phyloP scores from a whole-genome alignment of 23 tunicate genomes.

The Ascidia mentula region DNA sequence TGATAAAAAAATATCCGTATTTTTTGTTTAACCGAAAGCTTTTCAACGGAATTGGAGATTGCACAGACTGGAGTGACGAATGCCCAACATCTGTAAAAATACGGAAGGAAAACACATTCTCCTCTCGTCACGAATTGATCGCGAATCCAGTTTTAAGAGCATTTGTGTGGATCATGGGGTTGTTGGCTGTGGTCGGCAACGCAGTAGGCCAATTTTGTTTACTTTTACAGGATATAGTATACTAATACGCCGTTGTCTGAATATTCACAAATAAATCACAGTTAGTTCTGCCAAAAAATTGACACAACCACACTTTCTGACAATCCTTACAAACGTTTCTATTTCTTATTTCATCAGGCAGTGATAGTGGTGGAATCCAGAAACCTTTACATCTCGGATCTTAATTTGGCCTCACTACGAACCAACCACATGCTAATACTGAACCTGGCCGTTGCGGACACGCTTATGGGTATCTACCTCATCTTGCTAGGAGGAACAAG shows the following conservation, averaged over 20 bases:
- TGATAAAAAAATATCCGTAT: background rate
- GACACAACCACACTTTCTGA: no score
- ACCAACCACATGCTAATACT: conserved; percentile 1
- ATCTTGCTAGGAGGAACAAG: conserved; percentile 12
- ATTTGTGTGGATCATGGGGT: conserved; percentile 69
- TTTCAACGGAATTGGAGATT: conserved; percentile 32
- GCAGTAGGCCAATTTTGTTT: no score
- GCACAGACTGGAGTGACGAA: conserved; percentile 68
- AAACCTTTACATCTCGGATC: background rate
- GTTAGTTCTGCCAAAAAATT: no score
- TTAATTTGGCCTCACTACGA: background rate
- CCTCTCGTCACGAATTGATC: conserved; percentile 24
- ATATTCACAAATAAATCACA: no score
- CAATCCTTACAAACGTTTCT: no score
- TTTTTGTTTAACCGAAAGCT: conserved; percentile 3
- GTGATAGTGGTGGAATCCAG: background rate
- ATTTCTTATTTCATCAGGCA: no score
- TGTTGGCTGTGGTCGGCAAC: conserved; percentile 64
- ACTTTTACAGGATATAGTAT: no score
- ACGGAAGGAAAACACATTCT: background rate
- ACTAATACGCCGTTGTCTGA: no score
- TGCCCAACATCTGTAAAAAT: conserved; percentile 23
- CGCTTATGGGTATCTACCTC: conserved; percentile 41
- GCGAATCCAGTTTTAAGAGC: conserved; percentile 44
- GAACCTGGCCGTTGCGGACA: conserved; percentile 41